Base-by-base conservation (phyloP, 2,797 vertebrate genomes). In the Alectoris magna region DNA sequence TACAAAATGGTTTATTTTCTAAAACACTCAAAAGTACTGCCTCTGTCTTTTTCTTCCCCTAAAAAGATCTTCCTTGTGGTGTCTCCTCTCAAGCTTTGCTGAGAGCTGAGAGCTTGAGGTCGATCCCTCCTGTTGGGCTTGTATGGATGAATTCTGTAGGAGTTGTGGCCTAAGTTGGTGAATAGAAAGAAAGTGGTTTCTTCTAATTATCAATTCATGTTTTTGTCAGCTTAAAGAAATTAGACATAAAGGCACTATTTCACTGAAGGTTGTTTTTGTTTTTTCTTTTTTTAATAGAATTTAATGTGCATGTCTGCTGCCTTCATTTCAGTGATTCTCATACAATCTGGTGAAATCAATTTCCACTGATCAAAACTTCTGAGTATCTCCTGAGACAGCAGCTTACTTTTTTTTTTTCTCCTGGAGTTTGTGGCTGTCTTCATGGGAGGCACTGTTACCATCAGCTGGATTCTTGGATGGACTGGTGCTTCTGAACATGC, bases 51-150 rank as follows among this genome's bases (percentile, higher is more conserved):
- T 6, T 3, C 7, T 7, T 60, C 62, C 43, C 9, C 10, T 6
- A 21, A 44, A 55, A 75, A 43, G 6, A 22, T 55, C 73, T 9
- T 80, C 17, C 10, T 12, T 36, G 7, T 16, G 38, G 58, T 23
- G 16, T 6, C 8, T 55, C 11, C 8, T 78, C 22, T 41, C 22
- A 59, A 59, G 10, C 48, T 27, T 36, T 79, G 10, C 43, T 87
- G 2, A 0, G 10, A 84, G 21, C 6, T 72, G 2, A 0, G 10
- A 84, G 21, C 6, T 73, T 34, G 2, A 81, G 5, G 38, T 41
- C 63, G 10, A 16, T 27, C 10, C 18, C 2, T 17, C 72, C 22
- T 39, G 10, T 26, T 34, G 24, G 0, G 13, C 71, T 81, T 71
- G 6, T 71, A 22, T 59, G 10, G 55, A 36, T 11, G 3, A 62